Conservation (phyloP, 1,140 invertebrate species). For the Phenacoccus solenopsis region DNA sequence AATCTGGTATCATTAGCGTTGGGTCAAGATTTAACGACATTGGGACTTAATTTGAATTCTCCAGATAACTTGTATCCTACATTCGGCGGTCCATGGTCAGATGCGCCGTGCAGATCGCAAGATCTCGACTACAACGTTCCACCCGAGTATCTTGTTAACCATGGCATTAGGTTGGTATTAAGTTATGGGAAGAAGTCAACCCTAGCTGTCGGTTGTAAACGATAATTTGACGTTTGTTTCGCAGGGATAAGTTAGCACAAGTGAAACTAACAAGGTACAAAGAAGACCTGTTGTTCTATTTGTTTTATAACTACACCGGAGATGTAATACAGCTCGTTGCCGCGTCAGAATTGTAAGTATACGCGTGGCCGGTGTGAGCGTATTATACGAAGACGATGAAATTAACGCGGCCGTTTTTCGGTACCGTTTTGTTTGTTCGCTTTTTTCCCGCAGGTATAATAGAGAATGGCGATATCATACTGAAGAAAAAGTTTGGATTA, state of each 20-base stretch:
- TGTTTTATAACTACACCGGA: slow-evolving; percentile 98
- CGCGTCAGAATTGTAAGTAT: slow-evolving; percentile 84
- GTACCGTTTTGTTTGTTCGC: not conserved
- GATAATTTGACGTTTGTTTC: slow-evolving; percentile 25
- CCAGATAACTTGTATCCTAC: slow-evolving; percentile 92
- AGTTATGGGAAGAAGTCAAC: too few species aligned
- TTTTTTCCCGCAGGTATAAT: slow-evolving; percentile 64
- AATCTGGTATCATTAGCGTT: slow-evolving; percentile 89
- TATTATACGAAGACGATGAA: not conserved
- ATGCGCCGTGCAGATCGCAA: slow-evolving; percentile 91
- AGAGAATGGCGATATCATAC: slow-evolving; percentile 99
- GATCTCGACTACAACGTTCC: slow-evolving; percentile 99
- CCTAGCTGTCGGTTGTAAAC: not conserved
- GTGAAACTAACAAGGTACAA: slow-evolving; percentile 93
- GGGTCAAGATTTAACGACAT: slow-evolving; percentile 90
- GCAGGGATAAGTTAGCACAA: slow-evolving; percentile 81
- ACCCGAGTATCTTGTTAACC: slow-evolving; percentile 95
- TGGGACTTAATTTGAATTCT: slow-evolving; percentile 95
- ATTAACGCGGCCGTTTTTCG: not conserved
- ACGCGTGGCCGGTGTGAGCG: not conserved
- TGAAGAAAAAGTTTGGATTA: slow-evolving; percentile 98
- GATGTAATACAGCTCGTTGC: slow-evolving; percentile 94
- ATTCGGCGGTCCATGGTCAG: slow-evolving; percentile 96
- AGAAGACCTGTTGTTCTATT: slow-evolving; percentile 96
- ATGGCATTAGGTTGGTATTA: slow-evolving; percentile 52